These are phyloP conservation scores for Agrochola lychnidis DNA, from an alignment of 2,888 invertebrate genomes.

Conservation along the genomic window DNA sequence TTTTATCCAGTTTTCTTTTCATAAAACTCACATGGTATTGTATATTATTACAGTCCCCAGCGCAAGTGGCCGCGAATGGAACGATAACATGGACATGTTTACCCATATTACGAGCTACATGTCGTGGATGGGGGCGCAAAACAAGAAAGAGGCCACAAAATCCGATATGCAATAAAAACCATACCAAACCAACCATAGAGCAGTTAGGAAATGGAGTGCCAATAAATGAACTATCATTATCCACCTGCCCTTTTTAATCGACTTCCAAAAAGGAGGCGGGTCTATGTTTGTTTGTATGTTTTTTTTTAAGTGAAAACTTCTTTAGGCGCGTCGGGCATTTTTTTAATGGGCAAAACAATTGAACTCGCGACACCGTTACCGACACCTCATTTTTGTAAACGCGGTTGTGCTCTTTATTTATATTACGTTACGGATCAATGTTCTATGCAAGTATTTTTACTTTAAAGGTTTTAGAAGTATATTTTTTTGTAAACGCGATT, in stretches of 20 bases:
- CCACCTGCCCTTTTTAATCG: neutral
- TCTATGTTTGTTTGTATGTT: no score
- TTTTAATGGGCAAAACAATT: no score
- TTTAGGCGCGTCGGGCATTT: no score
- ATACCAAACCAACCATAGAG: neutral
- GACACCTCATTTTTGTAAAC: no score
- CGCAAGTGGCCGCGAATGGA: conserved; percentile 61
- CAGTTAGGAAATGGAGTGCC: neutral
- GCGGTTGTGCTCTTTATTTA: no score
- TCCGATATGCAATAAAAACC: conserved; percentile 8
- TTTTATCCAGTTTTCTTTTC: conserved; percentile 59
- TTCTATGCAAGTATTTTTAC: no score
- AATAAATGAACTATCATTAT: neutral
- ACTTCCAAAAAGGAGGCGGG: no score
- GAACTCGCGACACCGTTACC: no score
- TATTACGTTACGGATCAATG: no score
- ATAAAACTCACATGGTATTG: conserved; percentile 57
- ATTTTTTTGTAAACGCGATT: no score
- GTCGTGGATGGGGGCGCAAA: conserved; percentile 21
- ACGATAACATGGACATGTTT: conserved; percentile 64
- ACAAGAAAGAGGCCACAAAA: conserved; percentile 8
- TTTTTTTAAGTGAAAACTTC: no score
- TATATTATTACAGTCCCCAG: conserved; percentile 56
- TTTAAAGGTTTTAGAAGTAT: no score
- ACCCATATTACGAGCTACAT: conserved; percentile 51